Conservation (phyloP, 37 sponge, comb jelly and placozoan genomes). For the Beroe forskalii region DNA sequence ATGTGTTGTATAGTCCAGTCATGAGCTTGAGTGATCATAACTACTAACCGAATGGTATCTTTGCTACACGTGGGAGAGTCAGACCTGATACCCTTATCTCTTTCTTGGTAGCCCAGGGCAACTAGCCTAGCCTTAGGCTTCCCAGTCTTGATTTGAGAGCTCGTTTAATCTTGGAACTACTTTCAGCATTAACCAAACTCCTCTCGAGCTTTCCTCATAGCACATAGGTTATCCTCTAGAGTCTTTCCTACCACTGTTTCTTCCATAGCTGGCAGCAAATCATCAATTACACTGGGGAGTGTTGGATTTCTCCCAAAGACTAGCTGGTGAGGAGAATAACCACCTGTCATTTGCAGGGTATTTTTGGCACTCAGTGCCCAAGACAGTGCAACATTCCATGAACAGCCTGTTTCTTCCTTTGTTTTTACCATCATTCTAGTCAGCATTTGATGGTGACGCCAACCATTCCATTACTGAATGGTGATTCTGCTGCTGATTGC, state of each 20-base stretch:
- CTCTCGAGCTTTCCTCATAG: neutral
- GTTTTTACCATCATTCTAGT: neutral
- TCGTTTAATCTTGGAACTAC: neutral
- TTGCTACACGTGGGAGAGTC: neutral
- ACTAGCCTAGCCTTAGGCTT: neutral
- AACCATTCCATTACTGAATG: conserved; percentile 1
- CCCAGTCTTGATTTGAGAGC: neutral
- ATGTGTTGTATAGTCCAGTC: neutral
- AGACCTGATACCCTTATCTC: neutral
- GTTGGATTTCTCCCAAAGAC: neutral
- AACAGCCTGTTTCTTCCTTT: too few relatives aligned
- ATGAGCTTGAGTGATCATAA: neutral
- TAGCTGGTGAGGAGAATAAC: neutral
- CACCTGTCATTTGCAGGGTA: neutral
- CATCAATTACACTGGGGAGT: neutral
- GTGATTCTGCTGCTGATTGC: neutral
- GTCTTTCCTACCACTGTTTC: neutral
- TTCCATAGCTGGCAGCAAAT: neutral
- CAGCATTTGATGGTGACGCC: neutral
- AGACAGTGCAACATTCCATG: too few relatives aligned
- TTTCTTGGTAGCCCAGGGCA: neutral
- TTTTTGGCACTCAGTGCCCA: conserved; percentile 13
- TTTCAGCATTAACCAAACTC: neutral
- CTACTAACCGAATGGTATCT: neutral
- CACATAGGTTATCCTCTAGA: neutral